phyloP scores from a whole-genome alignment of 2,888 invertebrate species.

The Lagria hirta region DNA sequence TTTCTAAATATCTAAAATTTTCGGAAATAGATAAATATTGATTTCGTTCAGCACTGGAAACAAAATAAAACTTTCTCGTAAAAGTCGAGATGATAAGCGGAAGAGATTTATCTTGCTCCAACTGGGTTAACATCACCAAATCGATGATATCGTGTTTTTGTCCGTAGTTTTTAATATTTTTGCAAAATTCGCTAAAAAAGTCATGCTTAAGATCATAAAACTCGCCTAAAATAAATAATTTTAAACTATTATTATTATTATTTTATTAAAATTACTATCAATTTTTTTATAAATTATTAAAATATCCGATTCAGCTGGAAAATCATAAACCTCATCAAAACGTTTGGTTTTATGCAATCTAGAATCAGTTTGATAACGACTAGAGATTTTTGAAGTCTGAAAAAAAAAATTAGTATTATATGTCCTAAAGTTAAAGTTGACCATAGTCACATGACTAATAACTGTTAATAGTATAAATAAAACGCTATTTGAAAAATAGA shows the following conservation, averaged over 20 bases:
- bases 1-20: constrained; percentile 12
- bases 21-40: constrained; percentile 33
- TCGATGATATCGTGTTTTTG: constrained; percentile 42
- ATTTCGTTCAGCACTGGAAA: constrained; percentile 36
- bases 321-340: constrained; percentile 30
- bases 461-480: too few relatives aligned
- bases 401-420: too few relatives aligned
- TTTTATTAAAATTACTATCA: constrained; percentile 16
- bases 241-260: constrained; percentile 5
- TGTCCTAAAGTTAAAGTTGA: too few relatives aligned
- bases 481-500: too few relatives aligned
- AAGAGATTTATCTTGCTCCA: background rate
- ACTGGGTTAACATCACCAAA: constrained; percentile 28
- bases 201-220: constrained; percentile 14
- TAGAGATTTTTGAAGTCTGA: too few relatives aligned
- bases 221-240: constrained; percentile 1
- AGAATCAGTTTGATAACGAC: too few relatives aligned
- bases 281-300: constrained; percentile 34
- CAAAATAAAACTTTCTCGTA: constrained; percentile 46
- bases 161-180: constrained; percentile 38
- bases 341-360: background rate
- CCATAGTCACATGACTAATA: too few relatives aligned
- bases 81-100: constrained; percentile 45
- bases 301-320: constrained; percentile 40
- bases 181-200: constrained; percentile 37